Evolutionary conservation across 2,113 vertebrate genomes (phyloP).

Genomic region (Bufo gargarizans): DNA sequence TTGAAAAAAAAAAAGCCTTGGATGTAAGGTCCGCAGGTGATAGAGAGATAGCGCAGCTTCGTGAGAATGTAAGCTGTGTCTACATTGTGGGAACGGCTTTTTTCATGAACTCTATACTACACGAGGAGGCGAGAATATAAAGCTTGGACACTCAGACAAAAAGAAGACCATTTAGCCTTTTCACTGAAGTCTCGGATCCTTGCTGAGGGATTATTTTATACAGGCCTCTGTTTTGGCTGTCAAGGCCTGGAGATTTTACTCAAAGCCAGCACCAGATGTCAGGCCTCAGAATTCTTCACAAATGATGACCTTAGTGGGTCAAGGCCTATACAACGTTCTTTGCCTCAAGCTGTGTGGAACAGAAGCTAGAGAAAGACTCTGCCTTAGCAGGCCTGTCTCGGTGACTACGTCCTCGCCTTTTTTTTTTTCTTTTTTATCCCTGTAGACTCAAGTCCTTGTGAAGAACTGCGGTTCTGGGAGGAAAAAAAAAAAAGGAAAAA

Average conservation of each 20-base stretch:
- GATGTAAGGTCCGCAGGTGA: constrained; percentile 60
- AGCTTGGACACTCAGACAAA: constrained; percentile 69
- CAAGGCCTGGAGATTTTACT: constrained; percentile 69
- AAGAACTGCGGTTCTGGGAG: constrained; percentile 69
- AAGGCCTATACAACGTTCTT: constrained; percentile 71
- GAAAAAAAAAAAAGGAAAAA: constrained; percentile 25
- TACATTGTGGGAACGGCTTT: constrained; percentile 68
- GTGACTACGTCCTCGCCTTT: constrained; percentile 61
- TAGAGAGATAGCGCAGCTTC: constrained; percentile 62
- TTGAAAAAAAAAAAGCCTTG: constrained; percentile 18
- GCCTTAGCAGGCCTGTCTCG: constrained; percentile 69
- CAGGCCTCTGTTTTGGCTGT: constrained; percentile 73
- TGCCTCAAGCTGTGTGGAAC: constrained; percentile 74
- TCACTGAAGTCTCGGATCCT: constrained; percentile 74
- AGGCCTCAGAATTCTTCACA: constrained; percentile 74
- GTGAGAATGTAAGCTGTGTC: constrained; percentile 69
- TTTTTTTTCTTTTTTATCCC: constrained; percentile 37
- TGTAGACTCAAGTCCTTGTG: constrained; percentile 69
- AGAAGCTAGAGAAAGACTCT: constrained; percentile 68
- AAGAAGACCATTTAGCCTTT: constrained; percentile 72
- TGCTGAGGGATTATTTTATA: constrained; percentile 78
- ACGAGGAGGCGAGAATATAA: constrained; percentile 65
- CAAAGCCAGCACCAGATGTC: constrained; percentile 79
- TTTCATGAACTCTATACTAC: constrained; percentile 65
- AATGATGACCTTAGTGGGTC: constrained; percentile 77